Conservation (phyloP, 2,888 invertebrate genomes). For the Heliconius charithonia region DNA sequence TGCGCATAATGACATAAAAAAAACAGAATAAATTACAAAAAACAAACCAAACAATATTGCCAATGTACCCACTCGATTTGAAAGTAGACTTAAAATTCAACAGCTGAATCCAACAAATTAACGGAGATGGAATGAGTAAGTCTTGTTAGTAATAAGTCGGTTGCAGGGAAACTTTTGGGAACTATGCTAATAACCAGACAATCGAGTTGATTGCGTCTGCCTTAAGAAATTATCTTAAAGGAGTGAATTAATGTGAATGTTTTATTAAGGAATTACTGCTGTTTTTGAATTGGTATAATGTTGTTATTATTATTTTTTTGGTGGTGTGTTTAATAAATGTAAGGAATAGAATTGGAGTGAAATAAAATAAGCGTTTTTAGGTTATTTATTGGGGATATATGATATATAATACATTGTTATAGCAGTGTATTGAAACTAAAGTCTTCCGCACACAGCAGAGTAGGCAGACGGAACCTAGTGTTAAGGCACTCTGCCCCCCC, state of each 20-base stretch:
- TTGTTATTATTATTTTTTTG: not conserved
- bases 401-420: too few species aligned
- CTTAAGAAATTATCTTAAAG: constrained; percentile 36
- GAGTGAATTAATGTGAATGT: constrained; percentile 35
- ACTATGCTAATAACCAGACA: constrained; percentile 59
- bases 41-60: constrained; percentile 11
- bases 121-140: constrained; percentile 54
- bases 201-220: constrained; percentile 54
- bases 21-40: not conserved
- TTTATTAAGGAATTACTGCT: not conserved
- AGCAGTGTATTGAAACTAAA: too few species aligned
- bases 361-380: too few species aligned
- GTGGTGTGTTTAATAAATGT: not conserved
- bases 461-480: too few species aligned
- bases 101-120: constrained; percentile 53
- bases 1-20: not conserved
- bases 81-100: constrained; percentile 47
- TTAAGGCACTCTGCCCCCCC: too few species aligned
- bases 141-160: constrained; percentile 52
- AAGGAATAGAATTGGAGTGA: too few species aligned
- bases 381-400: not conserved
- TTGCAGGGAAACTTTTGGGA: constrained; percentile 54
- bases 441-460: too few species aligned
- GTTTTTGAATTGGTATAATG: not conserved
- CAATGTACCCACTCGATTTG: constrained; percentile 1